A percentile compares a stretch with the other conserved stretches of the same genome.
Evolutionary conservation across 2,113 vertebrate genomes (phyloP).

Genomic region (Morone chrysops): DNA sequence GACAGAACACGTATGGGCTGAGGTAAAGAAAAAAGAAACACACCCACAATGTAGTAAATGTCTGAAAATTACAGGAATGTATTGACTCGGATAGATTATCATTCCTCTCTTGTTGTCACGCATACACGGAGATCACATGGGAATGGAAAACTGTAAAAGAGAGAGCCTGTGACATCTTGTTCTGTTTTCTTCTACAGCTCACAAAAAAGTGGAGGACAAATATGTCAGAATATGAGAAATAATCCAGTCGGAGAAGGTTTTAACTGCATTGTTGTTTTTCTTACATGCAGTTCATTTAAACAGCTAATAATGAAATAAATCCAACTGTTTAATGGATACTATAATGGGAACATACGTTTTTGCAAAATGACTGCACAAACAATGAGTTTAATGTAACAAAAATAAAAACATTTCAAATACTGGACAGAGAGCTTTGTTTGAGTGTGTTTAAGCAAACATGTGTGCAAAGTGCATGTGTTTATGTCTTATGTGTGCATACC

Average conservation of each 20-base stretch:
- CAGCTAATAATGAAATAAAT: neutral
- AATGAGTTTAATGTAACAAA: neutral
- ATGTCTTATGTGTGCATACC: neutral
- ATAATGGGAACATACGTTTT: neutral
- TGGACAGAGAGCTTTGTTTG: neutral
- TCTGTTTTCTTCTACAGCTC: constrained; percentile 4
- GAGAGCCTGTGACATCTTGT: neutral
- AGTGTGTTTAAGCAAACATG: neutral
- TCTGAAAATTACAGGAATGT: constrained; percentile 33
- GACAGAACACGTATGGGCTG: neutral
- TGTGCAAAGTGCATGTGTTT: neutral
- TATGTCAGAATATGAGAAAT: neutral
- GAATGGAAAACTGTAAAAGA: constrained; percentile 6
- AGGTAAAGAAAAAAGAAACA: neutral
- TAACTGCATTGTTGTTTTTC: neutral
- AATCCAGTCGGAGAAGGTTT: neutral
- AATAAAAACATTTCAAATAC: neutral
- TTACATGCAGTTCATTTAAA: too few relatives aligned
- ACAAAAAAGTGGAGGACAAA: neutral
- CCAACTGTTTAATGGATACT: neutral
- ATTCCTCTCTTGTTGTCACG: constrained; percentile 42
- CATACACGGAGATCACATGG: constrained; percentile 20
- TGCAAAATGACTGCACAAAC: neutral
- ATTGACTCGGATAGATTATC: constrained; percentile 39
- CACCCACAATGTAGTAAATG: constrained; percentile 12